Evolutionary conservation across 2,113 vertebrate genomes (phyloP), one percentile per base, ranked within the genome.

Genomic region (Albula glossodonta): DNA sequence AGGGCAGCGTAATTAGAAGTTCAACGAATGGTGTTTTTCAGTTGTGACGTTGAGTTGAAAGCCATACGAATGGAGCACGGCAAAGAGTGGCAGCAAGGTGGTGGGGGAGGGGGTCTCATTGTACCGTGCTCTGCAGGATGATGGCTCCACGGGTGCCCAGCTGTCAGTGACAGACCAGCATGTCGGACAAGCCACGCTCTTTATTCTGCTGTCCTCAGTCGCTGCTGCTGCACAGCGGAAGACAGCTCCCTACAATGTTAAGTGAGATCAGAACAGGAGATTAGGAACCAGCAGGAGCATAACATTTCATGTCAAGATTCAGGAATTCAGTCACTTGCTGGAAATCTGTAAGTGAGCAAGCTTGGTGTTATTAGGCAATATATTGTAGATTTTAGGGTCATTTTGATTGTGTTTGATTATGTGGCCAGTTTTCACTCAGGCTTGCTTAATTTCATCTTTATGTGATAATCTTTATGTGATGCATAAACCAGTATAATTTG

Each of bases 151-250:
- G 85, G 90, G 92, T 82, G 25, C 49, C 83, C 88, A 80, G 88
- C 90, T 88, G 84, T 86, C 87, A 83, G 87, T 88, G 91, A 90
- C 89, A 80, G 82, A 56, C 2, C 31, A 53, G 78, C 84, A 60
- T 87, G 88, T 78, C 85, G 87, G 53, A 89, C 90, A 91, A 92
- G 90, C 90, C 89, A 87, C 84, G 86, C 51, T 57, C 83, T 89
- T 91, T 83, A 83, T 86, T 79, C 82, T 77, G 78, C 15, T 51
- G 6, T 83, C 84, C 78, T 86, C 84, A 51, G 83, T 88, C 88
- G 85, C 83, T 89, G 51, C 74, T 70, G 53, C 84, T 78, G 86
- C 19, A 51, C 49, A 1, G 52, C 86, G 50, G 83, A 81, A 84
- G 9, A 41, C 9, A 4, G 51, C 2, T 70, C 15, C 49, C 66